A percentile compares a stretch with the other conserved stretches of the same genome.
Conservation (phyloP, 2,797 vertebrate genomes). For the Eulemur rubriventer region DNA sequence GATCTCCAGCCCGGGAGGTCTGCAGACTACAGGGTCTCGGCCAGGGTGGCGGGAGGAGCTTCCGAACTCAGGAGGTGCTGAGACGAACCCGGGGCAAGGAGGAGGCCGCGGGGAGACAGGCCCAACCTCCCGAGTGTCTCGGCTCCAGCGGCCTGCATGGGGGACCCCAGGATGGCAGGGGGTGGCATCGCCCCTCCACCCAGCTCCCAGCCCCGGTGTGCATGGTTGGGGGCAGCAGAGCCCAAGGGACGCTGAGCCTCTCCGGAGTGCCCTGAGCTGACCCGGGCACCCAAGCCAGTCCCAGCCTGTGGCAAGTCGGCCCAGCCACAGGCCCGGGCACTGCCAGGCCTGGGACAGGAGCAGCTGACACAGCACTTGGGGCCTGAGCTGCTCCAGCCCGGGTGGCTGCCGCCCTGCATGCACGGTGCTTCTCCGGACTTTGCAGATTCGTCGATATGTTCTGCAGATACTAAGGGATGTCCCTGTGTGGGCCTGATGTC, state of each 20-base stretch:
- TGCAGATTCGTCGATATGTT: rapidly evolving
- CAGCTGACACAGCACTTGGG: background rate
- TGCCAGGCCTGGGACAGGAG: slow-evolving; percentile 29
- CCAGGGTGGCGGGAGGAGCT: rapidly evolving
- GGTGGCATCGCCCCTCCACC: background rate
- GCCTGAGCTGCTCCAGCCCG: background rate
- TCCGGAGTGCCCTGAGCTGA: background rate
- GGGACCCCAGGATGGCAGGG: background rate
- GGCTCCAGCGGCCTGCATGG: too few relatives aligned
- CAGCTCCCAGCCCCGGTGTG: background rate
- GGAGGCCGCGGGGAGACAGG: background rate
- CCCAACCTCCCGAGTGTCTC: rapidly evolving
- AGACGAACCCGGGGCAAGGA: background rate
- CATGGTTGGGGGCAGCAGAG: background rate
- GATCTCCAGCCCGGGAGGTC: background rate
- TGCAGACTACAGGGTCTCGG: rapidly evolving
- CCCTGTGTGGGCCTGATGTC: rapidly evolving
- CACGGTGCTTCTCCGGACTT: rapidly evolving
- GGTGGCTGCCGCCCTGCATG: rapidly evolving
- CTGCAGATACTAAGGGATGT: background rate
- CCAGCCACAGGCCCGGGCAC: background rate
- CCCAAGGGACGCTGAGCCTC: background rate
- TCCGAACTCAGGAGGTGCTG: background rate
- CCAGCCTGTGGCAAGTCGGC: background rate
- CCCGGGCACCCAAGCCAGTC: background rate